Base-by-base conservation (phyloP, 2,797 vertebrate species). In the Enoplosus armatus region DNA sequence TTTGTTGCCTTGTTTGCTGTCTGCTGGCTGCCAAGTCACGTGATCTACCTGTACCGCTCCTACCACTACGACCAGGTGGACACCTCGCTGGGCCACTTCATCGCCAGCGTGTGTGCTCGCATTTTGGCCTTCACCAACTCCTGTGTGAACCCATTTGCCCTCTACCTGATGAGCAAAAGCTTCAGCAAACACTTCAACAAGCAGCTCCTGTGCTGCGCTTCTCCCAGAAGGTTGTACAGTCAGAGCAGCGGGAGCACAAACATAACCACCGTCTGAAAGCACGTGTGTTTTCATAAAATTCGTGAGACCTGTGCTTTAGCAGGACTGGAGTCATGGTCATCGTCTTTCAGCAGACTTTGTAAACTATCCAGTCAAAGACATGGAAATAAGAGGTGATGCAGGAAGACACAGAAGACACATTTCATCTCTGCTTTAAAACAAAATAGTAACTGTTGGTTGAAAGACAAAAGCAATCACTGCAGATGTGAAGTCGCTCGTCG, bases 1-100 rank as follows among this genome's bases (percentile, higher is more conserved):
- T 99, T 99, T 6, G 98, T 99, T 6, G 96, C 94, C 47, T 92
- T 99, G 89, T 99, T 99, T 7, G 98, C 98, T 0, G 92, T 98
- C 79, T 99, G 98, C 90, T 99, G 98, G 98, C 96, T 99, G 39
- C 98, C 98, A 47, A 99, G 96, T 69, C 98, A 99, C 0, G 76
- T 97, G 63, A 95, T 99, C 94, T 99, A 99, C 92, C 92, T 99
- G 59, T 98, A 99, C 85, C 97, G 98, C 6, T 99, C 97, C 80
- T 99, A 97, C 94, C 97, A 98, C 93, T 98, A 99, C 11, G 14
- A 35, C 0, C 93, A 97, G 90, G 97, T 97, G 81, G 98, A 99
- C 95, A 98, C 97, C 1, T 99, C 98, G 1, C 86, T 97, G 87
- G 93, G 95, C 59, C 98, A 99, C 86, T 98, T 98, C 83, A 73